Evolutionary conservation across 1,140 invertebrate species (phyloP).

Genomic region (Calliphora vicina): DNA sequence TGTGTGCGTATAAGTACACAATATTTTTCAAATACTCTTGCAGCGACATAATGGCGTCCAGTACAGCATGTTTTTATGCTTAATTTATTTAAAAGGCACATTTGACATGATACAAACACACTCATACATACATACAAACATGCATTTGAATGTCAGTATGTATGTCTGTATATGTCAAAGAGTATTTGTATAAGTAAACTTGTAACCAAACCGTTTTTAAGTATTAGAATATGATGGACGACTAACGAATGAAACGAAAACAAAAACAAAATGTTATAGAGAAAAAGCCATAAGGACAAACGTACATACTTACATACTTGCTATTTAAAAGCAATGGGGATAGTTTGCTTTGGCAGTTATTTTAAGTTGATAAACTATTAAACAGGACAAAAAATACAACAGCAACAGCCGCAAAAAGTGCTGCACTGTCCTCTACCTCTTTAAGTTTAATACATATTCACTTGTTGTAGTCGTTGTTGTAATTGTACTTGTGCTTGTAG

Average conservation of each 20-base stretch:
- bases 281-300: neutral
- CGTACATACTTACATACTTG: neutral
- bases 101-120: neutral
- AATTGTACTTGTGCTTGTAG: neutral
- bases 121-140: neutral
- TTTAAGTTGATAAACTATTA: constrained; percentile 22
- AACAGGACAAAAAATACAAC: neutral
- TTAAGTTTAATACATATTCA: constrained; percentile 19
- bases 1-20: constrained; percentile 34
- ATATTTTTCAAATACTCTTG: constrained; percentile 20
- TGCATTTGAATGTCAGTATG: neutral
- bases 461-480: neutral
- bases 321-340: neutral
- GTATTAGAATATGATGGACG: constrained; percentile 24
- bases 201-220: neutral
- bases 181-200: neutral
- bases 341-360: constrained; percentile 5
- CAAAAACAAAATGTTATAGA: neutral
- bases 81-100: constrained; percentile 62
- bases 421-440: constrained; percentile 17
- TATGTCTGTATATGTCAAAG: neutral
- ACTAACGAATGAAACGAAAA: neutral
- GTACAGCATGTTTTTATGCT: constrained; percentile 60
- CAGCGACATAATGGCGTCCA: constrained; percentile 62
- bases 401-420: neutral